Conservation (phyloP, 2,888 invertebrate genomes). For the Aquatica leii region DNA sequence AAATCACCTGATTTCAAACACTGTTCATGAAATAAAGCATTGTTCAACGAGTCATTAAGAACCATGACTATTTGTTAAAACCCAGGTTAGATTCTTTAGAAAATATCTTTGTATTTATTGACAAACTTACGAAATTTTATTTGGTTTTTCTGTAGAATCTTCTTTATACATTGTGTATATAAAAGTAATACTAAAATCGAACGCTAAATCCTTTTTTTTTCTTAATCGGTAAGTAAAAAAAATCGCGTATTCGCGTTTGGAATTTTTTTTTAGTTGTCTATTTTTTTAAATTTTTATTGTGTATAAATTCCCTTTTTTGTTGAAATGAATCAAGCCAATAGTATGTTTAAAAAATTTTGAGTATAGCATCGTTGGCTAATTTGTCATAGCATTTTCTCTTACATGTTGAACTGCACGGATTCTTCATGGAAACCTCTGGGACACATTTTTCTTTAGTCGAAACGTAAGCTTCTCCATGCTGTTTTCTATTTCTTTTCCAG, state of each 20-base stretch:
- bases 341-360: background rate
- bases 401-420: background rate
- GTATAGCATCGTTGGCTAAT: too few species aligned
- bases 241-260: background rate
- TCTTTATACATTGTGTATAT: conserved; percentile 8
- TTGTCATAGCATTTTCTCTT: background rate
- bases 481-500: too few species aligned
- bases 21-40: conserved; percentile 40
- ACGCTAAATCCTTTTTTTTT: conserved; percentile 6
- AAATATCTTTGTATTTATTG: too few species aligned
- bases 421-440: too few species aligned
- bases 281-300: background rate
- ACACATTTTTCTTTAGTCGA: too few species aligned
- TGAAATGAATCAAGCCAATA: too few species aligned
- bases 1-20: conserved; percentile 32
- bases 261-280: background rate
- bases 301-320: background rate
- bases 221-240: conserved; percentile 10
- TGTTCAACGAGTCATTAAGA: conserved; percentile 36
- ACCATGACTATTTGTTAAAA: conserved; percentile 35
- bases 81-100: too few species aligned
- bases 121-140: background rate
- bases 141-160: conserved; percentile 31
- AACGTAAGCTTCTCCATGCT: too few species aligned
- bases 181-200: background rate